Conservation (phyloP, 2,113 vertebrate species). For the Taxidea taxus region DNA sequence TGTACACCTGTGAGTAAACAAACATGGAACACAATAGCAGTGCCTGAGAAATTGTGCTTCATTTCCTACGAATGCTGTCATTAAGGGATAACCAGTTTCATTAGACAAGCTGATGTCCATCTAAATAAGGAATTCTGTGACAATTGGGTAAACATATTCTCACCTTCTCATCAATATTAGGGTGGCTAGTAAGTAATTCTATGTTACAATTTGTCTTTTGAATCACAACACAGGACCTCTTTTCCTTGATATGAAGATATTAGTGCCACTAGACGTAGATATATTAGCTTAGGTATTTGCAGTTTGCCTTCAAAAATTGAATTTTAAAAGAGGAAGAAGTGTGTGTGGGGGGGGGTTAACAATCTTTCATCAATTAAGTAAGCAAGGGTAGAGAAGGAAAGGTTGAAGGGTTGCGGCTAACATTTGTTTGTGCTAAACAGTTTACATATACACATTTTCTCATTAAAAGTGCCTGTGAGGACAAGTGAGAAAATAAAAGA, state of each 20-base stretch:
- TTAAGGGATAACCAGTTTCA: conserved; percentile 41
- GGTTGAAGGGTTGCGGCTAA: not conserved
- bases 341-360: not conserved
- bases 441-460: not conserved
- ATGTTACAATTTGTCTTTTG: not conserved
- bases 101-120: not conserved
- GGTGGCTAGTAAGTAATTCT: not conserved
- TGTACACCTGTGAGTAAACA: not conserved
- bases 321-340: not conserved
- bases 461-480: not conserved
- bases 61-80: not conserved
- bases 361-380: not conserved
- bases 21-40: not conserved
- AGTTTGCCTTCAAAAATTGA: not conserved
- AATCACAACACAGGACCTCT: not conserved
- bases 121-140: not conserved
- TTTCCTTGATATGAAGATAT: not conserved
- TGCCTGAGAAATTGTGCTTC: not conserved
- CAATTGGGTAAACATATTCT: not conserved
- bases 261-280: not conserved
- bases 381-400: not conserved
- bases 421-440: not conserved
- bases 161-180: not conserved
- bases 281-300: not conserved
- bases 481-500: not conserved